Evolutionary conservation across 2,797 vertebrate genomes (phyloP).

Genomic region (Leptoclinus maculatus): DNA sequence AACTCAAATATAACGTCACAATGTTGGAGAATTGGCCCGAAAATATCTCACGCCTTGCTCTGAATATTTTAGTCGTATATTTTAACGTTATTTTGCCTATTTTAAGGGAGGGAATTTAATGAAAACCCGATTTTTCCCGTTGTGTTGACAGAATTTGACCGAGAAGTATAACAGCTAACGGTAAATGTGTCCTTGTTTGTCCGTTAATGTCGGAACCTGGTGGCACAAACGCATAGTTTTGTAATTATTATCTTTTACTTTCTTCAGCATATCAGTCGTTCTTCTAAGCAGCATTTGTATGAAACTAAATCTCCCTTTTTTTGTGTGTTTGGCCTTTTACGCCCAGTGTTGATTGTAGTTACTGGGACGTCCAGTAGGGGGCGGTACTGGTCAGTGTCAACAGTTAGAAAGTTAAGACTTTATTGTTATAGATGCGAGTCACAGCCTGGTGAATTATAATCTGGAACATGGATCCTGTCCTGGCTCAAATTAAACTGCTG

Average conservation of each 20-base stretch:
- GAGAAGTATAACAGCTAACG: not conserved
- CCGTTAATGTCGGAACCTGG: not conserved
- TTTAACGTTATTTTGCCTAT: not conserved
- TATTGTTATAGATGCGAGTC: accelerated
- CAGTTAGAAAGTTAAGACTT: not conserved
- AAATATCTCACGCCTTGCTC: accelerated
- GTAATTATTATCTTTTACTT: accelerated
- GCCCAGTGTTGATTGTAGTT: constrained; percentile 7
- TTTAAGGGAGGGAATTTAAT: not conserved
- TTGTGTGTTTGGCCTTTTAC: constrained; percentile 22
- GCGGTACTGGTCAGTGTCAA: constrained; percentile 18
- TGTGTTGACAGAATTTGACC: constrained; percentile 25
- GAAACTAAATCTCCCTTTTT: not conserved
- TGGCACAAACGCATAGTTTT: accelerated
- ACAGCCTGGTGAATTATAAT: too few species aligned
- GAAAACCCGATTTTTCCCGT: not conserved
- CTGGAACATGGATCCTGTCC: not conserved
- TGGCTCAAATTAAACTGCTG: not conserved
- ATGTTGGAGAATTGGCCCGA: accelerated
- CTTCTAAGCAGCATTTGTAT: not conserved
- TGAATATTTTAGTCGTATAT: accelerated
- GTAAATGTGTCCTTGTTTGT: not conserved
- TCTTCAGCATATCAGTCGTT: not conserved
- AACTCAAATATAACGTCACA: not conserved
- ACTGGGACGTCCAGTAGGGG: constrained; percentile 21